Evolutionary conservation across 35 echinoderm and acorn worm species (phyloP).

Genomic region (Acanthaster planci): DNA sequence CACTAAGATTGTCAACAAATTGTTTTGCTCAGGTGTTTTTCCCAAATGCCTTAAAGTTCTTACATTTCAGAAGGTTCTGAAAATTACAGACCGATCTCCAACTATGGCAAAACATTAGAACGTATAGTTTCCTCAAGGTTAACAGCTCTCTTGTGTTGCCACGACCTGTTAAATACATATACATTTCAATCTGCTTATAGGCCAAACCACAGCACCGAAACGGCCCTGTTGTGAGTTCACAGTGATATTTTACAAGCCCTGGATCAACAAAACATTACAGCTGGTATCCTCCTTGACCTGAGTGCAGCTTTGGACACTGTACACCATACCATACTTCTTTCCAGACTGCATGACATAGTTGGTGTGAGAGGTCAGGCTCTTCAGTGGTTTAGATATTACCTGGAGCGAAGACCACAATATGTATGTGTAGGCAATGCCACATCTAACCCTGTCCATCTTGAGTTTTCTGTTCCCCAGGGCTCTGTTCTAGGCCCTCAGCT

Average conservation of each 20-base stretch:
- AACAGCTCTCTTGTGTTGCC: not conserved
- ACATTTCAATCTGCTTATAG: constrained; percentile 24
- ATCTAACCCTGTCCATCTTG: constrained; percentile 24
- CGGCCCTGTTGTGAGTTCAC: constrained; percentile 32
- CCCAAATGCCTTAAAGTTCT: not conserved
- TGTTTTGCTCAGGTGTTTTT: not conserved
- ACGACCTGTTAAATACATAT: constrained; percentile 2
- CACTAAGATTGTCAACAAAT: not conserved
- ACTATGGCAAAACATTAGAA: constrained; percentile 33
- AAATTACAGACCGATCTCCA: constrained; percentile 37
- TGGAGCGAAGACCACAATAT: constrained; percentile 29
- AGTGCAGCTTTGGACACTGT: constrained; percentile 22
- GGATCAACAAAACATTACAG: constrained; percentile 13
- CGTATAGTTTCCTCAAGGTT: constrained; percentile 35
- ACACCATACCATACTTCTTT: constrained; percentile 49
- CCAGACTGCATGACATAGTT: constrained; percentile 22
- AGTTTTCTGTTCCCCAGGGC: constrained; percentile 57
- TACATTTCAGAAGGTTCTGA: not conserved
- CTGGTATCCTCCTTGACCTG: constrained; percentile 58
- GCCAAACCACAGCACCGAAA: constrained; percentile 37
- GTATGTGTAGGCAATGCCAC: constrained; percentile 39
- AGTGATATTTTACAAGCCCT: constrained; percentile 30
- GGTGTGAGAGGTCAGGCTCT: constrained; percentile 35
- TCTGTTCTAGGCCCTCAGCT: constrained; percentile 63
- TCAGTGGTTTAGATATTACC: constrained; percentile 47